Percentiles rank a stretch among this genome's conserved stretches.
These are phyloP conservation scores for Sprattus sprattus DNA, from an alignment of 2,113 vertebrate species.

Conservation along the genomic window DNA sequence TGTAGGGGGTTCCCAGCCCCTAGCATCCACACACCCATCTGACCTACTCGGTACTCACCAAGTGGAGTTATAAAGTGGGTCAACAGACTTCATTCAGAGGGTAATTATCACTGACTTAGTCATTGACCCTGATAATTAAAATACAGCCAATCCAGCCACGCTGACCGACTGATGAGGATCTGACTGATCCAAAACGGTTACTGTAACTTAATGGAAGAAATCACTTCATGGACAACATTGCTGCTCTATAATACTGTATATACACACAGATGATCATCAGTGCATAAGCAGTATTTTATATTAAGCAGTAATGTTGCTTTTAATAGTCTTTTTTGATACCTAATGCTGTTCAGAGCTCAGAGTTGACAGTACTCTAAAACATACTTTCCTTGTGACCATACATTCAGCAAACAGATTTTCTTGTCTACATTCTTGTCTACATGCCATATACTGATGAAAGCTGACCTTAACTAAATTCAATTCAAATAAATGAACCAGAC, in stretches of 20 bases:
- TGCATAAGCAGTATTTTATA: too few species aligned
- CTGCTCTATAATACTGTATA: too few species aligned
- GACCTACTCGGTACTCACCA: not conserved
- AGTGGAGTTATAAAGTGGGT: not conserved
- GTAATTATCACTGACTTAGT: not conserved
- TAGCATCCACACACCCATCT: not conserved
- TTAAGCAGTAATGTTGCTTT: too few species aligned
- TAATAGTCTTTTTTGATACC: too few species aligned
- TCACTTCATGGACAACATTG: too few species aligned
- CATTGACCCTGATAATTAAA: constrained; percentile 3
- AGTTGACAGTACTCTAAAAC: too few species aligned
- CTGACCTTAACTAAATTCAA: not conserved
- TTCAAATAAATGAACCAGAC: not conserved
- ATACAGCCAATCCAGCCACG: not conserved
- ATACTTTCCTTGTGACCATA: too few species aligned
- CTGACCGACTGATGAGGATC: not conserved
- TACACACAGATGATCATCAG: too few species aligned
- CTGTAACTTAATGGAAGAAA: not conserved
- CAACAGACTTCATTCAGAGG: not conserved
- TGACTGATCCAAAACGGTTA: not conserved
- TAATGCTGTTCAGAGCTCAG: too few species aligned
- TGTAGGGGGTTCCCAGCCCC: not conserved
- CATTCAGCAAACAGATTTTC: too few species aligned
- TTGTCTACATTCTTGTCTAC: too few species aligned
- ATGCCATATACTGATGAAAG: not conserved